Evolutionary conservation across 2,888 invertebrate genomes (phyloP).

Genomic region (Leptinotarsa rubiginosa): DNA sequence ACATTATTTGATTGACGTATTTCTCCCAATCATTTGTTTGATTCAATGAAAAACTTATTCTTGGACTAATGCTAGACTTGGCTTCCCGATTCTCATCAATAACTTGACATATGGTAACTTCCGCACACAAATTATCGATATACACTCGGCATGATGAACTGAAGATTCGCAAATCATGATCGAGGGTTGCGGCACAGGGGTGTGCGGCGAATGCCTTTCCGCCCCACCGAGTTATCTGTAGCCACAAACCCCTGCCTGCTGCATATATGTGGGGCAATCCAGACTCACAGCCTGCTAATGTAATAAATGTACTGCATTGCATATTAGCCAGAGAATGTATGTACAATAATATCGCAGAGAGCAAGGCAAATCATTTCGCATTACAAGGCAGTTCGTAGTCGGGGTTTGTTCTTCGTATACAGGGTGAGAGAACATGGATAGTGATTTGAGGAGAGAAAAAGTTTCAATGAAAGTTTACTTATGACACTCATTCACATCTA

Average conservation of each 20-base stretch:
- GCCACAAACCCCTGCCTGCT: slow-evolving; percentile 47
- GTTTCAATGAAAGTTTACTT: too few species aligned
- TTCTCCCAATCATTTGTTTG: too few species aligned
- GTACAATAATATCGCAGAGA: slow-evolving; percentile 51
- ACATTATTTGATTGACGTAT: too few species aligned
- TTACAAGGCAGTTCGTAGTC: slow-evolving; percentile 1
- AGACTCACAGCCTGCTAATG: slow-evolving; percentile 57
- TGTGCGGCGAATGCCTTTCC: slow-evolving; percentile 38
- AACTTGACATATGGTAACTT: too few species aligned
- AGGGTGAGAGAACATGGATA: too few species aligned
- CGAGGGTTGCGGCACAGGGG: slow-evolving; percentile 33
- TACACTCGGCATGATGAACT: slow-evolving; percentile 44
- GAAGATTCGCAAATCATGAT: slow-evolving; percentile 48
- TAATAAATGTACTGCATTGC: slow-evolving; percentile 63
- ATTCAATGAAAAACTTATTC: too few species aligned
- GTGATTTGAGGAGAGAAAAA: too few species aligned
- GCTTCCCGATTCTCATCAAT: too few species aligned
- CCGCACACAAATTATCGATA: background rate
- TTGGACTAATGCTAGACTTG: too few species aligned
- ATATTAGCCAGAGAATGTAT: slow-evolving; percentile 58
- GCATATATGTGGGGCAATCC: slow-evolving; percentile 56
- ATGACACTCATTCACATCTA: too few species aligned
- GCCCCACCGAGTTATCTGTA: slow-evolving; percentile 54
- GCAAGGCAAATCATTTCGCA: slow-evolving; percentile 7
- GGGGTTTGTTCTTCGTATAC: background rate